These are phyloP conservation scores for Tokudaia muenninki DNA, from an alignment of 2,797 vertebrate species.

Conservation along the genomic window DNA sequence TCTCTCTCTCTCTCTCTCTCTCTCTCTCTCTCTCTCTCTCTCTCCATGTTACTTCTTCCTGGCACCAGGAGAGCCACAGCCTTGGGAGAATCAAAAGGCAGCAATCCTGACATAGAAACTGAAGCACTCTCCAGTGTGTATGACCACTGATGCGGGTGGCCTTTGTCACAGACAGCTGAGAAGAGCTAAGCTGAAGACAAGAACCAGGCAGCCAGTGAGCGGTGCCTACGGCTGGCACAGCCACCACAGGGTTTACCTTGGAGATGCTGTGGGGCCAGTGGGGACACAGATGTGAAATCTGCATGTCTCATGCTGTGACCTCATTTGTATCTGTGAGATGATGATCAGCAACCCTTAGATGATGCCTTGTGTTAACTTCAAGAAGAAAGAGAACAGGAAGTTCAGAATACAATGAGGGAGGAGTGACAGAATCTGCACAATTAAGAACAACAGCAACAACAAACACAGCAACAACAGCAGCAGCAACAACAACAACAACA, in stretches of 20 bases:
- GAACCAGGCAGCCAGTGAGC: not conserved
- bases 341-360: not conserved
- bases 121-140: too few relatives aligned
- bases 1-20: too few relatives aligned
- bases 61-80: not conserved
- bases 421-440: not conserved
- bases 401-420: not conserved
- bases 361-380: not conserved
- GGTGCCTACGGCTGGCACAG: not conserved
- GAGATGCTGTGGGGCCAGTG: not conserved
- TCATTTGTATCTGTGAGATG: not conserved
- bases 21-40: not conserved
- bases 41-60: not conserved
- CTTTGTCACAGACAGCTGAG: not conserved
- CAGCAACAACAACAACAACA: not conserved
- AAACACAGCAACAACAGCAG: not conserved
- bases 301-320: not conserved
- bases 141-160: rapidly evolving
- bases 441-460: not conserved
- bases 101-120: not conserved
- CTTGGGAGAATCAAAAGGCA: not conserved
- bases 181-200: not conserved
- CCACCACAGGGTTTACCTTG: not conserved
- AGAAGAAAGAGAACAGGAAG: not conserved
- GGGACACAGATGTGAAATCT: not conserved